Evolutionary conservation across 2,888 invertebrate genomes (phyloP), one percentile per base, ranked within the genome.

Genomic region (Torymus texanus): DNA sequence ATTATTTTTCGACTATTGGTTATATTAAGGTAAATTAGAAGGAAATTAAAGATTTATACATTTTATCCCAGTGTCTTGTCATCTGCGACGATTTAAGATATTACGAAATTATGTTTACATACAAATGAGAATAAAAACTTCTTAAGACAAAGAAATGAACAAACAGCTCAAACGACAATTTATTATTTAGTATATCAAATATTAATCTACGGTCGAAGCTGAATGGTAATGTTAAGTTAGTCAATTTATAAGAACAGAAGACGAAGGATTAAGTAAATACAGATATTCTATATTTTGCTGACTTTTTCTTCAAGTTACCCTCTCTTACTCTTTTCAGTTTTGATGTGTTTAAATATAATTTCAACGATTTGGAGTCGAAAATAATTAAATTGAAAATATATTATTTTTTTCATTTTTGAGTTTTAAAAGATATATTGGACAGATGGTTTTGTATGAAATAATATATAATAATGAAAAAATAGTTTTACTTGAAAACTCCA

Each of bases 151-250:
- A 68, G 74, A 73, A 82, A 78, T 70, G 79, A 78, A 24, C 41
- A 66, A 79, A 74, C 72, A 29, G 63, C 61, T 79, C 13, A 58
- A 65, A 72, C 55, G 65, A 73, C 68, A 62, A 76, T 73, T 84
- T 83, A 83, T 82, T 83, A 83, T 83, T 82, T 82, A 83, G 78
- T 81, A 79, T 83, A 83, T 83, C 81, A 75, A 80, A 83, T 81
- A 84, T 83, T 81, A 84, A 82, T 82, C 62, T 84, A 84, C 72
- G 83, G 84, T 85, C 84, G 82, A 84, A 83, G 58, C 84, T 86
- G 83, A 85, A 85, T 85, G 83, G 83, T 86, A 86, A 85, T 82
- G 82, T 86, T 86, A 86, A 86, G 86, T 85, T 86, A 83, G 84
- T 86, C 85, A 83, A 85, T 86, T 86, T 85, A 86, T 86, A 86